These are phyloP conservation scores for Epirrhoe alternata DNA, from an alignment of 2,888 invertebrate genomes.

Conservation along the genomic window DNA sequence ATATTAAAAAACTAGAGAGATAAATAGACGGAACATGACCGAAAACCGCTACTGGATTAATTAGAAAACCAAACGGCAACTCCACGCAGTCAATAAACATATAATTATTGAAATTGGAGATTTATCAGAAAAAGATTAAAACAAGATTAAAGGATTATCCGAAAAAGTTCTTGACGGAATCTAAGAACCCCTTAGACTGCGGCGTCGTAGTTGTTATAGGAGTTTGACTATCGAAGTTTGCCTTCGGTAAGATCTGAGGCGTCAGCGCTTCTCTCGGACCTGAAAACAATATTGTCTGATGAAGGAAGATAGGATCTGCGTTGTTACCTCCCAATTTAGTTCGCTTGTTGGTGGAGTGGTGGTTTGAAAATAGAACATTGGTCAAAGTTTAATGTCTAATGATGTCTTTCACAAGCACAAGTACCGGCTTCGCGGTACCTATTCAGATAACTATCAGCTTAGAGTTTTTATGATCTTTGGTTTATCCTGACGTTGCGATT, in stretches of 20 bases:
- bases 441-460: no score
- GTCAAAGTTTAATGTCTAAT: no score
- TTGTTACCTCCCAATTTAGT: neutral
- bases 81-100: no score
- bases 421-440: neutral
- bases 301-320: constrained; percentile 22
- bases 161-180: constrained; percentile 19
- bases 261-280: constrained; percentile 15
- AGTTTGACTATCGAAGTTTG: constrained; percentile 1
- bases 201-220: constrained; percentile 20
- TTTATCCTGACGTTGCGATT: no score
- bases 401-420: no score
- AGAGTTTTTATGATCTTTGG: no score
- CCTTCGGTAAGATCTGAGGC: constrained; percentile 6
- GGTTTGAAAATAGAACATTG: neutral
- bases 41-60: no score
- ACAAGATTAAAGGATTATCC: constrained; percentile 5
- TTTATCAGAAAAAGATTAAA: no score
- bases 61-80: no score
- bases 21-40: no score
- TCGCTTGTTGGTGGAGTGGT: neutral
- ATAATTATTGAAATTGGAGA: neutral
- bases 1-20: no score
- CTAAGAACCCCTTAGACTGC: constrained; percentile 13
- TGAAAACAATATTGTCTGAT: constrained; percentile 29